Evolutionary conservation across 2,888 invertebrate species (phyloP).

Genomic region (Lasiommata megera): DNA sequence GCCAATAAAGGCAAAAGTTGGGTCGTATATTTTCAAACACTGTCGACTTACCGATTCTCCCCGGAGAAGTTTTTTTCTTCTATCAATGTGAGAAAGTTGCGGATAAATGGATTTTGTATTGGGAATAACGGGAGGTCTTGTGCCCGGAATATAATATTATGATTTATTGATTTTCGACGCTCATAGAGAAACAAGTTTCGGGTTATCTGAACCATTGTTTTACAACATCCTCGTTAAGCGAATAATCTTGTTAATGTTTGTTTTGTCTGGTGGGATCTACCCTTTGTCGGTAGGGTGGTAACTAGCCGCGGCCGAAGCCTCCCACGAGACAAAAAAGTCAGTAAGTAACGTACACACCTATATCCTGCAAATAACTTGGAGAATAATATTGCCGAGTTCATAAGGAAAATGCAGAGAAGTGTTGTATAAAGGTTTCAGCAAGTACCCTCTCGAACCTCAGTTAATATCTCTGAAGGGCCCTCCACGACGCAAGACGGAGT

Average conservation of each 20-base stretch:
- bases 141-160: neutral
- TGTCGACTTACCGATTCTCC: conserved; percentile 18
- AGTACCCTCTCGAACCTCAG: neutral
- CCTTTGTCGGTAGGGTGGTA: no score
- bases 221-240: neutral
- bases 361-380: neutral
- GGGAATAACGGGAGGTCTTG: conserved; percentile 6
- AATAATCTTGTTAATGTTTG: no score
- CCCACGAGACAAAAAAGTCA: no score
- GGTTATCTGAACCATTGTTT: neutral
- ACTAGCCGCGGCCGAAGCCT: no score
- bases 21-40: conserved; percentile 28
- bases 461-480: neutral
- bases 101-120: conserved; percentile 20
- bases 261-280: no score
- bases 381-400: neutral
- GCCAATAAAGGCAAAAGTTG: conserved; percentile 32
- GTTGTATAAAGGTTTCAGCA: neutral
- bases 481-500: neutral
- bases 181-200: neutral
- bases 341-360: neutral
- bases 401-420: neutral
- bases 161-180: conserved; percentile 1
- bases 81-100: conserved; percentile 15
- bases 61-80: conserved; percentile 15